phyloP scores from a whole-genome alignment of 1,140 invertebrate genomes.

The Formica selysi region DNA sequence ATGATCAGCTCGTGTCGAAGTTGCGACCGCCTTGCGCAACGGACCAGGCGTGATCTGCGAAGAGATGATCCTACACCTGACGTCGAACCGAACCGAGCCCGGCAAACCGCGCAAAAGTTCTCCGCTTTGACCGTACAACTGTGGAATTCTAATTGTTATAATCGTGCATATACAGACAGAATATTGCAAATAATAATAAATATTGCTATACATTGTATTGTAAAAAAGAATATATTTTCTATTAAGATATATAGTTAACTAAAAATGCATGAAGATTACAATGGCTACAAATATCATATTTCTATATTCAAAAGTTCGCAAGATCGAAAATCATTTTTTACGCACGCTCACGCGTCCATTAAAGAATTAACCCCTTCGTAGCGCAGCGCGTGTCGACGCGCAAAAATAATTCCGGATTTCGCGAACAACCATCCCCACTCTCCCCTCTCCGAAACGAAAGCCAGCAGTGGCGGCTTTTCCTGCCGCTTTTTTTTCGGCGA shows the following conservation, averaged over 20 bases:
- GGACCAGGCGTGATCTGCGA: slow-evolving; percentile 43
- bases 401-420: slow-evolving; percentile 57
- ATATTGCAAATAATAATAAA: too few relatives aligned
- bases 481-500: slow-evolving; percentile 35
- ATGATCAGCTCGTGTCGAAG: slow-evolving; percentile 60
- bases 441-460: slow-evolving; percentile 29
- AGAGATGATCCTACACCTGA: slow-evolving; percentile 57
- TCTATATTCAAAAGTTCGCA: slow-evolving; percentile 9
- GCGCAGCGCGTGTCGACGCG: slow-evolving; percentile 38
- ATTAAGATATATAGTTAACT: neutral
- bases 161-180: neutral
- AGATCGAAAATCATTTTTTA: slow-evolving; percentile 35
- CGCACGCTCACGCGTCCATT: slow-evolving; percentile 41
- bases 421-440: slow-evolving; percentile 5
- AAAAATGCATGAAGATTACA: neutral
- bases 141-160: slow-evolving; percentile 44
- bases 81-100: slow-evolving; percentile 4
- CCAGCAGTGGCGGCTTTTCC: slow-evolving; percentile 46
- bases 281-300: neutral
- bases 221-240: neutral
- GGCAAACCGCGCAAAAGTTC: neutral
- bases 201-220: neutral
- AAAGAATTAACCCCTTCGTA: slow-evolving; percentile 51
- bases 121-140: slow-evolving; percentile 5
- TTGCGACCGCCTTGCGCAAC: slow-evolving; percentile 54